These are phyloP conservation scores for Leptobrachium leishanense DNA, from an alignment of 2,113 vertebrate species.

Conservation along the genomic window DNA sequence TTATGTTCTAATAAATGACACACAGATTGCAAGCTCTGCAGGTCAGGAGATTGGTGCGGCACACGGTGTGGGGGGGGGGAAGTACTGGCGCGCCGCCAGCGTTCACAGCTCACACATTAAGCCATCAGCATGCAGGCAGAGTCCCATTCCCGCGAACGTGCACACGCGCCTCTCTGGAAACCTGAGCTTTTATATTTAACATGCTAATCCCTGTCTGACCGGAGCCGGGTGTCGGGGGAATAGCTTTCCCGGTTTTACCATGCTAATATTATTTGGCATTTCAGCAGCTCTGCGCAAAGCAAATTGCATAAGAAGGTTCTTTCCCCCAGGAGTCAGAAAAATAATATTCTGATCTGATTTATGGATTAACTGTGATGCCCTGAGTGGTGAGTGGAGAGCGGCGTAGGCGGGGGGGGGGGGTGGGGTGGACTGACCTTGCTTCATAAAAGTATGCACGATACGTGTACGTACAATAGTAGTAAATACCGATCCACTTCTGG, in stretches of 20 bases:
- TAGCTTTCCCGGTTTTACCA: slow-evolving; percentile 37
- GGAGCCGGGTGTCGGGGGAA: slow-evolving; percentile 38
- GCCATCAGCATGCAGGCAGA: slow-evolving; percentile 17
- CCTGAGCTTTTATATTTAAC: slow-evolving; percentile 33
- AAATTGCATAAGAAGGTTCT: slow-evolving; percentile 45
- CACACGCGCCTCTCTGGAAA: slow-evolving; percentile 3
- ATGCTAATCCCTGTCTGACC: slow-evolving; percentile 46
- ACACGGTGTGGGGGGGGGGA: background rate
- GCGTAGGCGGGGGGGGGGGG: background rate
- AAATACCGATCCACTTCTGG: too few species aligned
- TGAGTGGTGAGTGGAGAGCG: background rate
- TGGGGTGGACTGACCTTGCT: slow-evolving; percentile 12
- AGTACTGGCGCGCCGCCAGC: background rate
- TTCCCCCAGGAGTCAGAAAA: slow-evolving; percentile 35
- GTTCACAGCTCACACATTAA: background rate
- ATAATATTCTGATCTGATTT: slow-evolving; percentile 49
- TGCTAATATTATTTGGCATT: slow-evolving; percentile 50
- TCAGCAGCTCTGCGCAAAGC: slow-evolving; percentile 43
- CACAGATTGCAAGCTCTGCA: background rate
- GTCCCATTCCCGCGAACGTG: background rate
- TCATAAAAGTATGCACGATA: background rate
- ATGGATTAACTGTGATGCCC: slow-evolving; percentile 37
- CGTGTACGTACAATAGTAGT: too few species aligned
- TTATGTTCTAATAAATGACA: background rate
- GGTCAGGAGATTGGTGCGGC: background rate